Percentiles rank a stretch among this genome's conserved stretches.
Evolutionary conservation across 2,797 vertebrate species (phyloP).

Genomic region (Leucoraja ocellata): DNA sequence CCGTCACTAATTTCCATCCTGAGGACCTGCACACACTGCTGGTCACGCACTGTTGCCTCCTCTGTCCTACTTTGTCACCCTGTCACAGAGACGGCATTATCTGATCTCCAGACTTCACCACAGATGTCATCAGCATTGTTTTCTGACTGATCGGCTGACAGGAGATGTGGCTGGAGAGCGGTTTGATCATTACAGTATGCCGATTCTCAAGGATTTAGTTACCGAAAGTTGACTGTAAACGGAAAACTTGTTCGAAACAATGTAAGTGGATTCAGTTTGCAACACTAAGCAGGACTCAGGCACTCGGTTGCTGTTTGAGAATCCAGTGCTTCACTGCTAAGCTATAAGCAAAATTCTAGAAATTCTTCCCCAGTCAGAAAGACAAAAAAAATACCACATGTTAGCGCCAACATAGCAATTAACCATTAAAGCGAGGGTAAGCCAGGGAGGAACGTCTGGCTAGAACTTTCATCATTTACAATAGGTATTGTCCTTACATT

Average conservation of each 20-base stretch:
- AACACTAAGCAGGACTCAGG: background rate
- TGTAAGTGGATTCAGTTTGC: background rate
- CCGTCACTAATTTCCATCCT: background rate
- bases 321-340: background rate
- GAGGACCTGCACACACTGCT: background rate
- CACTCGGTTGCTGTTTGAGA: background rate
- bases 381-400: too few species aligned
- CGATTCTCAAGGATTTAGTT: background rate
- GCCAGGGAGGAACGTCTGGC: too few species aligned
- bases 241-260: background rate
- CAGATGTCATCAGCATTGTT: background rate
- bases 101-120: background rate
- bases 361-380: too few species aligned
- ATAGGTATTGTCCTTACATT: background rate
- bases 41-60: background rate
- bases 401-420: too few species aligned
- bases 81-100: background rate
- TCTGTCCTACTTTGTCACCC: too few species aligned
- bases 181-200: background rate
- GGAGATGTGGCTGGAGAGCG: background rate
- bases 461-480: background rate
- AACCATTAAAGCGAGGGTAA: too few species aligned
- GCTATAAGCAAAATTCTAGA: background rate
- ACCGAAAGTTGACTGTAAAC: background rate
- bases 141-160: conserved; percentile 22